Evolutionary conservation across 2,797 vertebrate species (phyloP), one percentile per base, ranked within the genome.

Genomic region (Typhlichthys eigenmanni): DNA sequence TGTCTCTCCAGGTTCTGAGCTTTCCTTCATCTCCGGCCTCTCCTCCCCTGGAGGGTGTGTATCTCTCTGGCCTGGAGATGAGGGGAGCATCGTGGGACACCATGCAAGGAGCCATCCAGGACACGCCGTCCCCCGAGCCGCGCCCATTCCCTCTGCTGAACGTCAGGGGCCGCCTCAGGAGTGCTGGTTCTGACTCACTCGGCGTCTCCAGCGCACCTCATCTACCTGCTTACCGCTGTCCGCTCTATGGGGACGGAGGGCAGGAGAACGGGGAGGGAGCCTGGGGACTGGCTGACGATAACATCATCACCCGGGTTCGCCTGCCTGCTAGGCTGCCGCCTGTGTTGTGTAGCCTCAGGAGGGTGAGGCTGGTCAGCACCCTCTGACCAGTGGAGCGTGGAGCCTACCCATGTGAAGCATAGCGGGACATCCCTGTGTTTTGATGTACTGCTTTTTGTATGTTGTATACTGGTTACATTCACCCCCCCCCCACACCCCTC

Each of bases 21-120:
- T 66, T 76, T 54, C 64, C 17, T 54, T 49, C 13, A n/a, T 4
- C 38, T 11, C 75, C 71, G 0, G 13, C 78, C 48, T 58, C 63
- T 0, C 72, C 51, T 5, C 87, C 89, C 0, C 43, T 58, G 29
- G 75, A 63, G 0, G 70, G 85, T 4, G 64, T 93, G 64, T 92
- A 86, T 60, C 67, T 97, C 71, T 89, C 70, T 0, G 95, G 94
- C 50, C 80, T 96, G 55, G 85, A 93, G 67, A 78, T 96, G 10
- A 85, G 85, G 68, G 89, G 94, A 0, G 93, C 94, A 0, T 70
- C 85, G 9, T 96, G 95, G 95, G 89, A 95, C 75, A 45, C 74
- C 0, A 58, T 67, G 5, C 68, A 60, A 0, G 79, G 79, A 5
- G 82, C 81, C 19, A 60, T 95, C 54, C 86, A 88, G 71, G 92